These are phyloP conservation scores for Thalpophila matura DNA, from an alignment of 2,888 invertebrate genomes.

Conservation along the genomic window DNA sequence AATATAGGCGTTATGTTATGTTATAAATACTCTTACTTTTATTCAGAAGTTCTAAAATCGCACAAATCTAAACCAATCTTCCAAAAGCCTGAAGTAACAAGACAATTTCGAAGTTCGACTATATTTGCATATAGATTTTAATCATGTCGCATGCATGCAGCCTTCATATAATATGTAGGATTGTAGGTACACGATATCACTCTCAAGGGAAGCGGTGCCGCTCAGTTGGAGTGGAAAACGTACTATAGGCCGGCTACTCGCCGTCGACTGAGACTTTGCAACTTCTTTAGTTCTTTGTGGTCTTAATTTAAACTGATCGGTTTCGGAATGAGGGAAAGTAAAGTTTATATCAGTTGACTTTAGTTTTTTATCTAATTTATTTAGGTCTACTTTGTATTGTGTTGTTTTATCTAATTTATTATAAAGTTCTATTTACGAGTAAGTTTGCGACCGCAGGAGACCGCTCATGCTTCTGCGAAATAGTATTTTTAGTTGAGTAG, in stretches of 20 bases:
- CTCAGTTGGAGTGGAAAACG: slow-evolving; percentile 42
- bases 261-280: neutral
- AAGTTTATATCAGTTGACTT: neutral
- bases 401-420: no score
- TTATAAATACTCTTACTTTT: neutral
- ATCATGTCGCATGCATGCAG: slow-evolving; percentile 49
- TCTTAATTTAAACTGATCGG: neutral
- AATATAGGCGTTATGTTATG: neutral
- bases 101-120: slow-evolving; percentile 46
- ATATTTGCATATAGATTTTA: slow-evolving; percentile 59
- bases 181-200: slow-evolving; percentile 28
- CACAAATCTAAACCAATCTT: slow-evolving; percentile 11
- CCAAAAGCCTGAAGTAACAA: slow-evolving; percentile 12
- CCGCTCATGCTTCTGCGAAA: no score
- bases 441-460: no score
- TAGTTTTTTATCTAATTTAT: no score
- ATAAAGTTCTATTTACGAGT: no score
- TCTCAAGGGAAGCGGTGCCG: slow-evolving; percentile 34
- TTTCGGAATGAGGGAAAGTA: neutral
- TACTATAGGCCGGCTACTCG: slow-evolving; percentile 18
- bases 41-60: neutral
- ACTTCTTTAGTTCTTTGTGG: neutral
- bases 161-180: slow-evolving; percentile 10
- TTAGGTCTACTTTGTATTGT: no score
- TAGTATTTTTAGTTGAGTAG: no score